Conservation (phyloP, 2,113 vertebrate species). For the Canis aureus region DNA sequence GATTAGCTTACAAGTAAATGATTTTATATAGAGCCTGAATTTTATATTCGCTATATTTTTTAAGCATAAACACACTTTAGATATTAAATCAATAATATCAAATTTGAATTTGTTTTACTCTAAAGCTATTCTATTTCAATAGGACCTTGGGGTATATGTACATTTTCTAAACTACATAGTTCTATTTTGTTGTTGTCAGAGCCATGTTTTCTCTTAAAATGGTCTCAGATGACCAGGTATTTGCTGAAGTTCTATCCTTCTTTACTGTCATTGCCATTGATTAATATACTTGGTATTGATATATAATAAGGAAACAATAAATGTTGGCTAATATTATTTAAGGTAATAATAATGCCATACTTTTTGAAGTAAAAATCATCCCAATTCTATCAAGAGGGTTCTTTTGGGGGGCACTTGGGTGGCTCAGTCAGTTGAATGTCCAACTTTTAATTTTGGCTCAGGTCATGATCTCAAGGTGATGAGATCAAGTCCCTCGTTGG, state of each 20-base stretch:
- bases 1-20: constrained; percentile 6
- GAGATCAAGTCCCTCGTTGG: neutral
- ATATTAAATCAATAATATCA: constrained; percentile 66
- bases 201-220: constrained; percentile 28
- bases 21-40: neutral
- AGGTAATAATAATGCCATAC: neutral
- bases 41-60: constrained; percentile 65
- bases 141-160: neutral
- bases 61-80: constrained; percentile 3
- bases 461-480: neutral
- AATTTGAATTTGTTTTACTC: constrained; percentile 64
- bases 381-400: neutral
- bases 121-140: constrained; percentile 9
- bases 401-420: neutral
- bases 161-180: neutral
- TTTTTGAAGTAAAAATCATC: neutral
- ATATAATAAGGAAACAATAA: neutral
- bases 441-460: neutral
- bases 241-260: neutral
- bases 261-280: neutral
- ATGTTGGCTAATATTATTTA: constrained; percentile 1
- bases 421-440: neutral
- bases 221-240: neutral
- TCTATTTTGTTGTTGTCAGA: constrained; percentile 1
- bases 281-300: neutral